These are phyloP conservation scores for Thyatira batis DNA, from an alignment of 2,888 invertebrate species.

Conservation along the genomic window DNA sequence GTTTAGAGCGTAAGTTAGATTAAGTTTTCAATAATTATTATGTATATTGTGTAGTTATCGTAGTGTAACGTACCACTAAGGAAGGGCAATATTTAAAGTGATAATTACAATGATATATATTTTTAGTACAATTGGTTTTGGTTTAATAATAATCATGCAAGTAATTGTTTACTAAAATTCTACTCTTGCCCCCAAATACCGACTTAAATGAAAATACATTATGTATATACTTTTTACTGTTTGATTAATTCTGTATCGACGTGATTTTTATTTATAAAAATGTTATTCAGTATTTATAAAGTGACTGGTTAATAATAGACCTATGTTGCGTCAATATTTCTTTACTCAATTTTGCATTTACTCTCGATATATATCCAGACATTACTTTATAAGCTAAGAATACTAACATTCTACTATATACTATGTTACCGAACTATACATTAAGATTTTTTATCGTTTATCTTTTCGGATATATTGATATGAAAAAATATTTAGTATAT, in stretches of 20 bases:
- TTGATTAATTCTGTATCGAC: too few species aligned
- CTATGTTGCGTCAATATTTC: neutral
- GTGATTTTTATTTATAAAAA: neutral
- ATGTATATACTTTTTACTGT: too few species aligned
- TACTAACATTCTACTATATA: constrained; percentile 3
- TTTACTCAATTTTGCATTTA: neutral
- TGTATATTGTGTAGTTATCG: constrained; percentile 37
- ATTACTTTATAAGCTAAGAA: constrained; percentile 9
- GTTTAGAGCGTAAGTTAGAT: constrained; percentile 35
- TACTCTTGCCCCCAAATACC: neutral
- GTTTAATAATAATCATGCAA: neutral
- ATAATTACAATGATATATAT: constrained; percentile 33
- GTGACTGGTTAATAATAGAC: neutral
- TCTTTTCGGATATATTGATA: constrained; percentile 31
- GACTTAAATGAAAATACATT: neutral
- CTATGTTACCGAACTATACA: constrained; percentile 19
- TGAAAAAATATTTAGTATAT: constrained; percentile 19
- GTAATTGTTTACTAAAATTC: neutral
- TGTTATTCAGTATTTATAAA: neutral
- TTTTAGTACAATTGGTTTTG: neutral
- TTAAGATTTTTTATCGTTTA: constrained; percentile 5
- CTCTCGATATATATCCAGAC: constrained; percentile 26
- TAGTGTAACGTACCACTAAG: constrained; percentile 23
- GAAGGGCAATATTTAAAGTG: constrained; percentile 42
- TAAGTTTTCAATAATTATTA: constrained; percentile 30